These are phyloP conservation scores for Brenthis ino DNA, from an alignment of 2,888 invertebrate genomes.

Conservation along the genomic window DNA sequence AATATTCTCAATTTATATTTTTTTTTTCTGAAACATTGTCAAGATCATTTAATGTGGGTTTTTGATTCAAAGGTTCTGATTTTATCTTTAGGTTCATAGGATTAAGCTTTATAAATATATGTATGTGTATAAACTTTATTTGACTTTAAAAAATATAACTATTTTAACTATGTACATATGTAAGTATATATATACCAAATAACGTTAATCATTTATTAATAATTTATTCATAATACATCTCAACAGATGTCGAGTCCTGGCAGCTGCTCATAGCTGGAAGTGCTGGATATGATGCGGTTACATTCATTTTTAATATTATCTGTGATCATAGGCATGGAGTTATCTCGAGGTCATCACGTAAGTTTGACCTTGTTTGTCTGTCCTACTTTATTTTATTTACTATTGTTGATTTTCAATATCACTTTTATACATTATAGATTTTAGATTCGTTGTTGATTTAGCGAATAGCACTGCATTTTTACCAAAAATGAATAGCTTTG, in stretches of 20 bases:
- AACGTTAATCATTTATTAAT: no score
- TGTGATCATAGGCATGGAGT: slow-evolving; percentile 54
- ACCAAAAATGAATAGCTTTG: slow-evolving; percentile 60
- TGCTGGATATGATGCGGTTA: slow-evolving; percentile 67
- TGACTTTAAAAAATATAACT: no score
- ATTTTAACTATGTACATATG: no score
- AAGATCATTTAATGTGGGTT: no score
- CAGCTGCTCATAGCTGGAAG: slow-evolving; percentile 47
- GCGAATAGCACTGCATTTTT: slow-evolving; percentile 55
- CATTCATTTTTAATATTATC: slow-evolving; percentile 43
- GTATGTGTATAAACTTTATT: no score
- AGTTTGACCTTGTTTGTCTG: slow-evolving; percentile 46
- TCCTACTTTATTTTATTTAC: slow-evolving; percentile 35
- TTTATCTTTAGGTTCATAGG: no score
- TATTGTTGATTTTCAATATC: slow-evolving; percentile 35
- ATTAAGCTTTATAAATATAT: no score
- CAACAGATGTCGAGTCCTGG: slow-evolving; percentile 62
- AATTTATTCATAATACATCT: no score
- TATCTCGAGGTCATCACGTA: slow-evolving; percentile 55
- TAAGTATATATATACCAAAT: no score
- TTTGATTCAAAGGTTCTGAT: no score
- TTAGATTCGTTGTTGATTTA: slow-evolving; percentile 45
- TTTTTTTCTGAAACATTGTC: no score
- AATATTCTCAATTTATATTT: no score
- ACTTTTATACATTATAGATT: slow-evolving; percentile 34